Base-by-base conservation (phyloP, 2,797 vertebrate species). In the Momotus momota region DNA sequence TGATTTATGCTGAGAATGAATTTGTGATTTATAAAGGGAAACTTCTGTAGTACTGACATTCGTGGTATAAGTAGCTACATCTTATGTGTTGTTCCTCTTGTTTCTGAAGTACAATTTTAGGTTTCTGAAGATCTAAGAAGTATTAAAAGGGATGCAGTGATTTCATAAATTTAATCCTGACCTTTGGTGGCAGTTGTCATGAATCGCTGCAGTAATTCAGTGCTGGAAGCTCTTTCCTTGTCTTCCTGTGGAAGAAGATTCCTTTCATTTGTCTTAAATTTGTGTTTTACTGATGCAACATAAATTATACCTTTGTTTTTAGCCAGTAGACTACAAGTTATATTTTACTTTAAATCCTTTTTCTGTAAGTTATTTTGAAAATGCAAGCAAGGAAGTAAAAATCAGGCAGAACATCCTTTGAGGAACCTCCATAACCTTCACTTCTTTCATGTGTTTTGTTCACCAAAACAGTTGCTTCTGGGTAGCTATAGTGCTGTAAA, bases 101-200 rank as follows among this genome's bases (percentile, higher is more conserved):
- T 61, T 78, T 72, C 52, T 74, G 52, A 64, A 41, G 64, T 73
- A 70, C 5, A n/a, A 2, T 75, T 79, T 85, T 55, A 72, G n/a
- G 41, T 77, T 6, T 93, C 92, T 19, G 7, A 54, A 51, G 13
- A 41, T 72, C 20, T 86, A 54, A 90, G 62, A 62, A 74, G 5
- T 10, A 18, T 58, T 64, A 9, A 38, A 58, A 40, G 6, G 17
- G 4, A 14, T 70, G 31, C 19, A 51, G 5, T n/a, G 41, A 62
- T 80, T 89, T 92, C 8, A 18, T 77, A 48, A 41, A 82, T 77
- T 86, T 78, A 70, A 78, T 92, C 31, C 78, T 92, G 93, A 88
- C 93, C 94, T 90, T 95, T 96, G 61, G 72, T 95, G 93, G 95
- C 49, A 77, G 4, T 88, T 87, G 46, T 57, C 8, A 1, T 65